phyloP scores from a whole-genome alignment of 2,888 invertebrate genomes.

The Cetonia aurata region DNA sequence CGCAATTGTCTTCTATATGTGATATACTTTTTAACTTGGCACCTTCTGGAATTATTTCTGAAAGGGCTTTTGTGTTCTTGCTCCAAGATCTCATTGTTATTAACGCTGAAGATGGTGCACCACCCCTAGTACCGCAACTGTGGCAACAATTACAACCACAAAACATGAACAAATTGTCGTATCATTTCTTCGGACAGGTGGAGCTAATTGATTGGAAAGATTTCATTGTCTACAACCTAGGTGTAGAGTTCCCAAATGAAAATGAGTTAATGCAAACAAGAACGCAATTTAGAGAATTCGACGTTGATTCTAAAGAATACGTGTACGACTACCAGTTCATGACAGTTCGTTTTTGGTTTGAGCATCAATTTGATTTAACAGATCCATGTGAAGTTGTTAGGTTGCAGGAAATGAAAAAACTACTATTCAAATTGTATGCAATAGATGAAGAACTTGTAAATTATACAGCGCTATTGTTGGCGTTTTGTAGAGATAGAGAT shows the following conservation, averaged over 20 bases:
- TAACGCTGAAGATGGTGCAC: slow-evolving; percentile 59
- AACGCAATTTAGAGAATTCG: slow-evolving; percentile 67
- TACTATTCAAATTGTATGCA: slow-evolving; percentile 72
- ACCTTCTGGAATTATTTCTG: slow-evolving; percentile 63
- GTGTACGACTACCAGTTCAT: slow-evolving; percentile 62
- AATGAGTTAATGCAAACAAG: slow-evolving; percentile 70
- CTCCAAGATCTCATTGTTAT: slow-evolving; percentile 65
- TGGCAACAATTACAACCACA: slow-evolving; percentile 62
- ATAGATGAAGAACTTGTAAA: slow-evolving; percentile 68
- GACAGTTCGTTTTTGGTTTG: slow-evolving; percentile 65
- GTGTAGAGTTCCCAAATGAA: slow-evolving; percentile 70
- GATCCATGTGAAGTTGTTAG: slow-evolving; percentile 38
- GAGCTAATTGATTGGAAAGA: slow-evolving; percentile 76
- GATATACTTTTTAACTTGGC: slow-evolving; percentile 63
- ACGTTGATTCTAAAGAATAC: slow-evolving; percentile 63
- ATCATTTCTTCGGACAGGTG: slow-evolving; percentile 69
- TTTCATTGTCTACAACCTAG: slow-evolving; percentile 73
- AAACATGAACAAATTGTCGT: slow-evolving; percentile 44
- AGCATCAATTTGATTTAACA: slow-evolving; percentile 53
- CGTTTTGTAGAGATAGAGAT: slow-evolving; percentile 73
- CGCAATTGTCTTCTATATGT: slow-evolving; percentile 58
- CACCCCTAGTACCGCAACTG: slow-evolving; percentile 56
- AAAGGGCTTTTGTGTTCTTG: slow-evolving; percentile 63
- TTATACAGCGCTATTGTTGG: slow-evolving; percentile 74
- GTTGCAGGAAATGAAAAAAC: slow-evolving; percentile 48